Percentiles rank a stretch among this genome's conserved stretches.
These are phyloP conservation scores for Amorpha juglandis DNA, from an alignment of 2,888 invertebrate species.

Conservation along the genomic window DNA sequence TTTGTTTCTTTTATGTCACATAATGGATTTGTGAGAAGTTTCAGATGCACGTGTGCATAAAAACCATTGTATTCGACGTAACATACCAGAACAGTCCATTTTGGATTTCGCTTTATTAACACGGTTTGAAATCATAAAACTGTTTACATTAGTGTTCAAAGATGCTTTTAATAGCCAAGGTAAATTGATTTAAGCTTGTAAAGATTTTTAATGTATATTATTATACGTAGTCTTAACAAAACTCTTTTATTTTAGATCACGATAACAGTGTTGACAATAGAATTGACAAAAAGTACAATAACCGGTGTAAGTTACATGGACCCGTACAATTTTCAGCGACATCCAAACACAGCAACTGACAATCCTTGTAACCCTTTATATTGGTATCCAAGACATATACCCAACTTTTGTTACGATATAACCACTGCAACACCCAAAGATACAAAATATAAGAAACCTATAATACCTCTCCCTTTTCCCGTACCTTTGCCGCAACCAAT, in stretches of 20 bases:
- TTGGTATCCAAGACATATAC: conserved; percentile 62
- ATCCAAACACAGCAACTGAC: conserved; percentile 35
- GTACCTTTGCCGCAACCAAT: conserved; percentile 34
- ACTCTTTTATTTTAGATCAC: conserved; percentile 21
- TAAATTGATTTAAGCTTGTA: background rate
- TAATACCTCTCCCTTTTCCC: conserved; percentile 37
- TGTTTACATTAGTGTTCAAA: background rate
- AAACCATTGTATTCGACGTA: background rate
- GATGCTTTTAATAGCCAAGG: conserved; percentile 17
- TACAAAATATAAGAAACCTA: conserved; percentile 27
- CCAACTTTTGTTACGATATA: conserved; percentile 47
- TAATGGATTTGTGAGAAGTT: background rate
- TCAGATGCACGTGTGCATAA: background rate
- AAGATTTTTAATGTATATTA: too few relatives aligned
- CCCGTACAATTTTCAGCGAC: conserved; percentile 35
- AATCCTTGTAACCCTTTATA: conserved; percentile 70
- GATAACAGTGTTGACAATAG: conserved; percentile 35
- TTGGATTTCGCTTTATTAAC: background rate
- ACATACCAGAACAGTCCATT: background rate
- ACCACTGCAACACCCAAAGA: conserved; percentile 27
- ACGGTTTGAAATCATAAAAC: background rate
- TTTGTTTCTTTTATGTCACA: background rate
- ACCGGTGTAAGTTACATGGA: conserved; percentile 58
- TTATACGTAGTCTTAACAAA: background rate
- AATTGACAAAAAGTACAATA: conserved; percentile 47